These are phyloP conservation scores for Erebia aethiops DNA, from an alignment of 2,888 invertebrate genomes.

Conservation along the genomic window DNA sequence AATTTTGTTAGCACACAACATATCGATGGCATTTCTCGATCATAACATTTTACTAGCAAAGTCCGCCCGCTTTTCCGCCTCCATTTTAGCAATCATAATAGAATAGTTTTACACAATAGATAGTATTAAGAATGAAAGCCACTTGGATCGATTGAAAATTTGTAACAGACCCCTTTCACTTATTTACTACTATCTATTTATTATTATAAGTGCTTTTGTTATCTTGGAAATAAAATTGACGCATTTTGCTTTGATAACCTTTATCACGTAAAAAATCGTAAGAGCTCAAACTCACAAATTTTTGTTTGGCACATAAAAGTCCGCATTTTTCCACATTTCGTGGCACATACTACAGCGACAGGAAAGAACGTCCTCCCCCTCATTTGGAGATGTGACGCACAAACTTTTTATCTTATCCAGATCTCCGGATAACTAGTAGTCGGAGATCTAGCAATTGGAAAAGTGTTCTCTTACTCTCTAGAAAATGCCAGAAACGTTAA, in stretches of 20 bases:
- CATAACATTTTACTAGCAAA: not conserved
- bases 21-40: not conserved
- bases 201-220: not conserved
- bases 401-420: no score
- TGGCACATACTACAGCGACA: no score
- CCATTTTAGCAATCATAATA: constrained; percentile 37
- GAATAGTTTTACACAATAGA: not conserved
- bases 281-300: no score
- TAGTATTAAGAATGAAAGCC: constrained; percentile 42
- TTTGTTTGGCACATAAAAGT: no score
- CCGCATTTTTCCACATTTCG: no score
- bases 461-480: not conserved
- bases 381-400: no score
- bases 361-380: no score
- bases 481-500: not conserved
- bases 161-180: constrained; percentile 29
- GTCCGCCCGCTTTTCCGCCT: constrained; percentile 34
- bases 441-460: no score
- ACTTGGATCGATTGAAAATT: constrained; percentile 28
- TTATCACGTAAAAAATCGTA: no score
- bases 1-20: not conserved
- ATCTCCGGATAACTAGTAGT: no score
- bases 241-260: not conserved
- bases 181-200: not conserved
- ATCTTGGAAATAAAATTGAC: not conserved